Base-by-base conservation (phyloP, 2,797 vertebrate species). In the Chaetophractus vellerosus region DNA sequence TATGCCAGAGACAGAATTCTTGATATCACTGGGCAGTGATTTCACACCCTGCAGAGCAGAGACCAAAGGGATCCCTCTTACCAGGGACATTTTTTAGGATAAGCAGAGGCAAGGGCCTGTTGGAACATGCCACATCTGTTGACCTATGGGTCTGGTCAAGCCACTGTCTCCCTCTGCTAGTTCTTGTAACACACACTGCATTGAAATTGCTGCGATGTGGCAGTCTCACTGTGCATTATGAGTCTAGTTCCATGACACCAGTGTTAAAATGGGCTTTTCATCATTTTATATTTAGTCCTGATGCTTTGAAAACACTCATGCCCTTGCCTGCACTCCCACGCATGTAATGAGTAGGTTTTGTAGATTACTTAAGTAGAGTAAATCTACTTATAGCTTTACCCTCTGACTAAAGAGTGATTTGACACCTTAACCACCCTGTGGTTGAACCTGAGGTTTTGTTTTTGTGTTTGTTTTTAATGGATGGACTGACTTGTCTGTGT, bases 1-100 rank as follows among this genome's bases (percentile, higher is more conserved):
- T 48, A 36, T n/a, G 1, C 79, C 26, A 5, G 33, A 59, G 80
- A 93, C 75, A 96, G 79, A 85, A 74, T 87, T 90, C 91, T 92
- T 80, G 50, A 24, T 97, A 82, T 95, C 94, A 66, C 91, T 94
- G 72, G 78, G 18, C 38, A 48, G 68, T 88, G 93, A 66, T 82
- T 97, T 75, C 85, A 74, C 81, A 88, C 19, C 15, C 18, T 50
- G 45, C 31, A 89, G 50, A 94, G 36, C 57, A 96, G 36, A 86
- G 8, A 38, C 6, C 28, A 90, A 38, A 92, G 31, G 38, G 6
- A 16, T 87, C 1, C 31, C 55, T 19, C 31, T 78, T 80, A 5
- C 79, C 8, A 26, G 64, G 33, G 69, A 36, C 48, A 36, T 81
- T 31, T 50, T 66, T 72, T 45, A 50, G 23, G 52, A 59, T 36